Conservation (phyloP, 2,797 vertebrate genomes). For the Epinephelus coioides region DNA sequence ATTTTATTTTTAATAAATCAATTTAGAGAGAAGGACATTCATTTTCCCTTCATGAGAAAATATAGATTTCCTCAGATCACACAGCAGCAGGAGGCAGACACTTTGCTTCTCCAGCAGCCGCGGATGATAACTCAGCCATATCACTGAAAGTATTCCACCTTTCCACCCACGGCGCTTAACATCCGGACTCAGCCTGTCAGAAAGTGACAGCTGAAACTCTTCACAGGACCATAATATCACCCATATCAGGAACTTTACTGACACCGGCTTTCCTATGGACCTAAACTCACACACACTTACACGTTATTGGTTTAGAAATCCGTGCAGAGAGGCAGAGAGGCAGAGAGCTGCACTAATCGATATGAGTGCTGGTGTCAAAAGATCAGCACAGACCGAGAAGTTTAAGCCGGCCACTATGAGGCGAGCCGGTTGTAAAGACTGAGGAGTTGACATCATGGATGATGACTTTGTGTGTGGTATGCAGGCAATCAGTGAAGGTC, state of each 20-base stretch:
- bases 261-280: conserved; percentile 13
- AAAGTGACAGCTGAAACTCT: conserved; percentile 49
- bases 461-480: conserved; percentile 1
- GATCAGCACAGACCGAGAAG: conserved; percentile 55
- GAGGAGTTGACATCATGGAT: conserved; percentile 29
- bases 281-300: background rate
- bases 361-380: conserved; percentile 57
- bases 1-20: conserved; percentile 3
- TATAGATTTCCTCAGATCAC: background rate
- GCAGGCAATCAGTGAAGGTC: conserved; percentile 43
- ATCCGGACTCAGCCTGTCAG: conserved; percentile 29
- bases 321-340: conserved; percentile 37
- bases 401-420: conserved; percentile 35
- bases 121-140: conserved; percentile 20
- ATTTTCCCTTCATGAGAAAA: background rate
- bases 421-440: conserved; percentile 20
- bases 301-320: conserved; percentile 43
- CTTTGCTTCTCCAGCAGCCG: background rate
- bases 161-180: conserved; percentile 32
- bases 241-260: conserved; percentile 34
- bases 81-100: conserved; percentile 12
- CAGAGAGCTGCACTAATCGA: conserved; percentile 53
- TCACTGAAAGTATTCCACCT: conserved; percentile 27
- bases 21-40: background rate
- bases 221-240: conserved; percentile 30